phyloP scores from a whole-genome alignment of 2,888 invertebrate genomes.

The Drosophila yooni region DNA sequence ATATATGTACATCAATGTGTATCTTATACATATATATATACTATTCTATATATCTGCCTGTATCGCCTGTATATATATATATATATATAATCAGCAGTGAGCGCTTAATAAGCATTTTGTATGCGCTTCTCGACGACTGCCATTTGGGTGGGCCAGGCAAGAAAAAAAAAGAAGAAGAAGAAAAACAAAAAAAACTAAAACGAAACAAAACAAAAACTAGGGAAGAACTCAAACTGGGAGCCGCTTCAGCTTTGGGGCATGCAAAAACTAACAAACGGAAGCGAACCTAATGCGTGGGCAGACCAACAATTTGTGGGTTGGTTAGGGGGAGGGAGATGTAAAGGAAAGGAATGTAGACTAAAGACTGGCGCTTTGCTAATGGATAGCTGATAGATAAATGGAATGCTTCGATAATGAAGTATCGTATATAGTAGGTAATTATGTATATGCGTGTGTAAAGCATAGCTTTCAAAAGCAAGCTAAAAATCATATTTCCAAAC shows the following conservation, averaged over 20 bases:
- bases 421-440: background rate
- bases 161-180: background rate
- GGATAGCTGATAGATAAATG: conserved; percentile 11
- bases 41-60: conserved; percentile 9
- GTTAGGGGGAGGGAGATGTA: background rate
- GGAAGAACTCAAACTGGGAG: conserved; percentile 23
- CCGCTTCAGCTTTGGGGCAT: conserved; percentile 37
- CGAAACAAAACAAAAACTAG: background rate
- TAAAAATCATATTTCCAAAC: background rate
- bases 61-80: background rate
- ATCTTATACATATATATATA: conserved; percentile 9
- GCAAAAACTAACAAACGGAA: conserved; percentile 59
- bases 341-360: no score
- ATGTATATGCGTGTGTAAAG: conserved; percentile 3
- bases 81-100: conserved; percentile 34
- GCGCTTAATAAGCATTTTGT: conserved; percentile 76
- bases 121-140: conserved; percentile 65
- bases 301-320: background rate
- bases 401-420: conserved; percentile 7
- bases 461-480: background rate
- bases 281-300: conserved; percentile 18
- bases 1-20: background rate
- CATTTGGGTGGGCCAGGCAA: conserved; percentile 61
- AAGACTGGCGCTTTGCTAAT: conserved; percentile 8
- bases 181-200: background rate